Percentiles rank a stretch among this genome's conserved stretches.
These are phyloP conservation scores for Miniopterus natalensis DNA, from an alignment of 2,113 vertebrate species.

Conservation along the genomic window DNA sequence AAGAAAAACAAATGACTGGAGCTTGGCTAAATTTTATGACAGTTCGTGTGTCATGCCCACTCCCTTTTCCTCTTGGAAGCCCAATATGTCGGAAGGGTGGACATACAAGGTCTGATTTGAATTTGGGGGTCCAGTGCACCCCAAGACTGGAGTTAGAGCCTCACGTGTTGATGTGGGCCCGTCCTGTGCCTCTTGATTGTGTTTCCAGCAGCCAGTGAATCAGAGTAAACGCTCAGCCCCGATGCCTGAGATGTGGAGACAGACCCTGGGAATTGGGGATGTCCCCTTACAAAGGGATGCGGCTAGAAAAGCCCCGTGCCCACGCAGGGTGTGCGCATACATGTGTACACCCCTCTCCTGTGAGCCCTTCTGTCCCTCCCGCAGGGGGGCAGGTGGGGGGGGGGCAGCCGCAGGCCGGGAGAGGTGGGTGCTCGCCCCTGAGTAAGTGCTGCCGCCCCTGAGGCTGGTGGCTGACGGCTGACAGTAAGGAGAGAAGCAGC, in stretches of 20 bases:
- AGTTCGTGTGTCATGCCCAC: background rate
- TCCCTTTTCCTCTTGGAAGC: background rate
- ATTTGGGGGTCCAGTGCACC: background rate
- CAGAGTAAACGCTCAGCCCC: background rate
- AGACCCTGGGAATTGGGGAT: background rate
- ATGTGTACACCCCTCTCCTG: background rate
- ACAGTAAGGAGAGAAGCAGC: conserved; percentile 99
- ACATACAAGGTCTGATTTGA: background rate
- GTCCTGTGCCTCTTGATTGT: background rate
- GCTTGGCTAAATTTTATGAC: background rate
- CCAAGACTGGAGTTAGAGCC: background rate
- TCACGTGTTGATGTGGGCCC: background rate
- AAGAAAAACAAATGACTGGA: background rate
- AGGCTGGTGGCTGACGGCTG: no score
- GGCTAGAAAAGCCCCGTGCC: background rate
- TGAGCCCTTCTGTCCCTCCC: no score
- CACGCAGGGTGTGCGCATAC: background rate
- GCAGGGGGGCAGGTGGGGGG: no score
- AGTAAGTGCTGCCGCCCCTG: conserved; percentile 87
- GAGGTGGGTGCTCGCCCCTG: conserved; percentile 83
- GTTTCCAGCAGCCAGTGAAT: conserved; percentile 4
- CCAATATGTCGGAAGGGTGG: background rate
- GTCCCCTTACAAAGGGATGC: background rate
- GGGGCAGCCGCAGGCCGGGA: background rate
- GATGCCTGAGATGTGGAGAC: background rate